Evolutionary conservation across 2,113 vertebrate species (phyloP), one percentile per base, ranked within the genome.

Genomic region (Cnemophilus loriae): DNA sequence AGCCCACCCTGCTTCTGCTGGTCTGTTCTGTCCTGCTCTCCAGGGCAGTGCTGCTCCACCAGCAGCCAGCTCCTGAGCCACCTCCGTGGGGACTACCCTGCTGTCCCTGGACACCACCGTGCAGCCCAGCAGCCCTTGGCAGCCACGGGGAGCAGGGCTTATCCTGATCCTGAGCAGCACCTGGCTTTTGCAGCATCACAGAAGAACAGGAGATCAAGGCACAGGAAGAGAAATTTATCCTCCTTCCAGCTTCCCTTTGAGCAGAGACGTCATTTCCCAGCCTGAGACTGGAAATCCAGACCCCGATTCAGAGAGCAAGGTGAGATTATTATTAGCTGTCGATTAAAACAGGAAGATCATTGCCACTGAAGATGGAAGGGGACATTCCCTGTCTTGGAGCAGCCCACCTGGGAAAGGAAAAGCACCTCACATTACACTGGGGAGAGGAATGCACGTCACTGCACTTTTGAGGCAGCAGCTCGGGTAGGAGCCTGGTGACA

Each of bases 41-140:
- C 68, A 60, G 30, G 44, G 15, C 46, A 70, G 21, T 5, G 55
- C 77, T 87, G 65, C 41, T 61, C 42, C 53, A 84, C 22, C 73
- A 84, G 24, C 37, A 78, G 12, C 22, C 57, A 86, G 23, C 32
- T 78, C 55, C 67, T 56, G 37, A 49, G 33, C 60, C 27, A 50
- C 9, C 39, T 68, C 69, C 1, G 0, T 16, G 53, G 57, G 50
- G 28, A 53, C 33, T 6, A 2, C 8, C 15, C 64, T 74, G 59
- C 30, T 61, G 21, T 28, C 37, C 47, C n/a, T 19, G 42, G 33
- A 41, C 53, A 71, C 16, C 64, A 44, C 46, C 0, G 0, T 19
- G 37, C 46, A 78, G 9, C 10, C 46, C 1, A 1, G 35, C 47
- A 67, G 44, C 28, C 64, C 74, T 16, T 5, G 1, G 32, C 56